Evolutionary conservation across 92 coral and sea anemone genomes (phyloP).

Genomic region (Phenganax stokvisi): DNA sequence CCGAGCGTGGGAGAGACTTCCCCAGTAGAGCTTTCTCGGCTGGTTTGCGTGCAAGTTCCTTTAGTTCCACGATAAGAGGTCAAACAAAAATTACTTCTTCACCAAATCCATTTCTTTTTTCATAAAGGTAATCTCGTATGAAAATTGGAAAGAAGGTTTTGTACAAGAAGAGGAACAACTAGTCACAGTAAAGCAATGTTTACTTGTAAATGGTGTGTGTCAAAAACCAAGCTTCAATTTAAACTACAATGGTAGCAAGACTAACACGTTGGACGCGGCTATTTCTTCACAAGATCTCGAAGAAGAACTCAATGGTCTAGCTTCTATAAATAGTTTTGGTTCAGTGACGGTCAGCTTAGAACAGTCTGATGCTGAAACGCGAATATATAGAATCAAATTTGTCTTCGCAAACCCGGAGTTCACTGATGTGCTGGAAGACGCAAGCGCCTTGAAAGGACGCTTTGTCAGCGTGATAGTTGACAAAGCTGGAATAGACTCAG

Average conservation of each 20-base stretch:
- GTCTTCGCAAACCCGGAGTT: constrained; percentile 48
- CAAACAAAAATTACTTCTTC: not conserved
- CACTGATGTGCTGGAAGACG: constrained; percentile 40
- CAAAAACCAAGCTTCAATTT: constrained; percentile 40
- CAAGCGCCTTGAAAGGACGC: constrained; percentile 18
- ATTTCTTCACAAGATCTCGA: constrained; percentile 50
- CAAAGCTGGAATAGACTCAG: constrained; percentile 24
- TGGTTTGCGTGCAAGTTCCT: too few species aligned
- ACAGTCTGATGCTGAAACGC: constrained; percentile 17
- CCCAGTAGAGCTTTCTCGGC: too few species aligned
- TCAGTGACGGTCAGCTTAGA: constrained; percentile 58
- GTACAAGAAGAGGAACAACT: constrained; percentile 24
- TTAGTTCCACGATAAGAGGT: not conserved
- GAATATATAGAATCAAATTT: constrained; percentile 56
- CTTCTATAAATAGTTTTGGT: constrained; percentile 52
- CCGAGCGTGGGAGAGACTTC: too few species aligned
- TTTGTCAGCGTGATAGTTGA: constrained; percentile 21
- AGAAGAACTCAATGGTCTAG: constrained; percentile 52
- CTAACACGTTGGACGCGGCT: constrained; percentile 25
- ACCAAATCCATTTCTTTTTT: not conserved
- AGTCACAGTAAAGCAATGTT: constrained; percentile 21
- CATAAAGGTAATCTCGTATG: constrained; percentile 7
- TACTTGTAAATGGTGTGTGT: not conserved
- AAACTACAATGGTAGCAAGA: constrained; percentile 49
- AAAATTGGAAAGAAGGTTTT: constrained; percentile 23